Evolutionary conservation across 1,140 invertebrate genomes (phyloP), one percentile per base, ranked within the genome.

Genomic region (Gryon sp.): DNA sequence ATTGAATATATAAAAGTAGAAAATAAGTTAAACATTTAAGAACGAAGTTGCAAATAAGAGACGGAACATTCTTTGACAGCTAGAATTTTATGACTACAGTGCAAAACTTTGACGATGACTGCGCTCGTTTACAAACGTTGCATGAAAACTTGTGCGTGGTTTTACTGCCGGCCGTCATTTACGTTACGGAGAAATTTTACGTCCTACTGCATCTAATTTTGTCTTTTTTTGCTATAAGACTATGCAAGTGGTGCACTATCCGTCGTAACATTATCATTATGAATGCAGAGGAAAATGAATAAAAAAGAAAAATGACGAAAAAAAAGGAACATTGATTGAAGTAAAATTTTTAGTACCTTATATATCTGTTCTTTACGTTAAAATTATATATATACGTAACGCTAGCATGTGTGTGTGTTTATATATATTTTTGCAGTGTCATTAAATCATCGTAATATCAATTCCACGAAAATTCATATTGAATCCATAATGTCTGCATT

Each of bases 181-280:
- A 77, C 82, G 80, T 83, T 83, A 84, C 79, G 81, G 74, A 74
- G 80, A 83, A 86, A 82, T 78, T 87, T 87, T 87, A 87, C 83
- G 85, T 78, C 75, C 76, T 65, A 63, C 65, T 65, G 65, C 65
- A 70, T 68, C 69, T 78, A 73, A 72, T 72, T 68, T 72, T 14
- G 62, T 66, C 62, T 57, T 50, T 59, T 65, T 50, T 55, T 62
- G 46, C 59, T 34, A 55, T 50, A 63, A 73, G 59, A 63, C 50
- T 48, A 46, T 46, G 68, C 68, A 70, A 60, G 36, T 36, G 48
- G 68, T 72, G 48, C 68, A 62, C 48, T 62, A 57, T 63, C 59
- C 24, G 41, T 32, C 36, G 30, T 15, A 55, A 57, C 14, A 41
- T 57, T 57, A 73, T 63, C 50, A 34, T 73, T 73, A 73, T 41